Conservation (phyloP, 1,140 invertebrate species). For the Coenobita brevimanus region DNA sequence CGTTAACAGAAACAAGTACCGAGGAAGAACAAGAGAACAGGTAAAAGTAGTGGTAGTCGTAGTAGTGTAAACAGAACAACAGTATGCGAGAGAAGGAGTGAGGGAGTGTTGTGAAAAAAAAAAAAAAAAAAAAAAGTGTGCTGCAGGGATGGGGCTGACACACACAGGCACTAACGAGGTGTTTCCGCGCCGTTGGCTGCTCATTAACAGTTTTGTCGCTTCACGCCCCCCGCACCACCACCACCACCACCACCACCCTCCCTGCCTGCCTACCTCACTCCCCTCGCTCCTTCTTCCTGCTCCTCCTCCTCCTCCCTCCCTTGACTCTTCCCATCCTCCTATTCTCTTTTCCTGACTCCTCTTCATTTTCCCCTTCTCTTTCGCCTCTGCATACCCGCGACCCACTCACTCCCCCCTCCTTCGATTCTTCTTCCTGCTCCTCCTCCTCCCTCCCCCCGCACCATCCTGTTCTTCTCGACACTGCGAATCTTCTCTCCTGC, state of each 20-base stretch:
- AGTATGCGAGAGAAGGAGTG: neutral
- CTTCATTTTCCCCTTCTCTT: neutral
- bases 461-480: neutral
- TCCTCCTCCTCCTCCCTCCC: neutral
- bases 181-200: slow-evolving; percentile 52
- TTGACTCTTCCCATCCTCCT: neutral
- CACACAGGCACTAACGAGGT: slow-evolving; percentile 59
- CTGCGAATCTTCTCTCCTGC: neutral
- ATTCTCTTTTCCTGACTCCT: neutral
- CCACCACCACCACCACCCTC: neutral
- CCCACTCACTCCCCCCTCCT: neutral
- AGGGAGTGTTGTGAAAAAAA: neutral
- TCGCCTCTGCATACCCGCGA: neutral
- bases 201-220: slow-evolving; percentile 62
- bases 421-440: neutral
- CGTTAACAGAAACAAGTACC: neutral
- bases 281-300: neutral
- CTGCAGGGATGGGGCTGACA: neutral
- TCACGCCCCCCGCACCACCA: slow-evolving; percentile 36
- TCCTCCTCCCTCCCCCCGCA: neutral
- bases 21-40: neutral
- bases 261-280: neutral
- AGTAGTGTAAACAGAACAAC: neutral
- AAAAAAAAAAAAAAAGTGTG: neutral
- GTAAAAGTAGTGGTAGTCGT: neutral